Evolutionary conservation across 2,113 vertebrate species (phyloP), one percentile per base, ranked within the genome.

Genomic region (Quiscalus mexicanus): DNA sequence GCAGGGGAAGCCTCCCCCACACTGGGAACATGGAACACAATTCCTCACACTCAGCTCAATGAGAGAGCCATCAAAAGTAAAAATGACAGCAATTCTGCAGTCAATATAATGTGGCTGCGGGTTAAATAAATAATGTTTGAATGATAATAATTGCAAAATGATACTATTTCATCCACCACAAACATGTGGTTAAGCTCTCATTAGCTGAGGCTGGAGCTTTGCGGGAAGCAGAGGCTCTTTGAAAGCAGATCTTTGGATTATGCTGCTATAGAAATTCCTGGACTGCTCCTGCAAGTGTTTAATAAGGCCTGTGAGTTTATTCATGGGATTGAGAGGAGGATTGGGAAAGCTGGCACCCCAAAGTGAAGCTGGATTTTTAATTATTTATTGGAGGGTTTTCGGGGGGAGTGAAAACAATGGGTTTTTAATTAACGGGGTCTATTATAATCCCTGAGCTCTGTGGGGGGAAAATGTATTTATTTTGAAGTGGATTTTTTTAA

Each of bases 21-120:
- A 3, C 39, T 50, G 86, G 75, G 50, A 92, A 52, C 47, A 12
- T 5, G 6, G 52, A 76, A 31, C 84, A 58, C 70, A 28, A 63
- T 85, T 95, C 62, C 84, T 92, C 64, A 42, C 81, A 31, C 68
- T 62, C 63, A 15, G 95, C 82, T 97, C 86, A 49, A 62, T 94
- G 52, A 96, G 56, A 86, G 81, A 94, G 92, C 84, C 81, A 96
- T 96, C 93, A 91, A 62, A 93, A 89, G 86, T 90, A 92, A 96
- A 96, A 97, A 96, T 90, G 96, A 96, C 96, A 95, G 95, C 94
- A 97, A 96, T 97, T 97, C 95, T 71, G 86, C 94, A 92, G 95
- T 96, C 96, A 49, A 97, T 97, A 96, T 89, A 93, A 93, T 95
- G 95, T 64, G 94, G 88, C 96, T 97, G 91, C 58, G 95, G 94